phyloP scores from a whole-genome alignment of 92 coral and sea anemone species.

The Bergia puertoricense region DNA sequence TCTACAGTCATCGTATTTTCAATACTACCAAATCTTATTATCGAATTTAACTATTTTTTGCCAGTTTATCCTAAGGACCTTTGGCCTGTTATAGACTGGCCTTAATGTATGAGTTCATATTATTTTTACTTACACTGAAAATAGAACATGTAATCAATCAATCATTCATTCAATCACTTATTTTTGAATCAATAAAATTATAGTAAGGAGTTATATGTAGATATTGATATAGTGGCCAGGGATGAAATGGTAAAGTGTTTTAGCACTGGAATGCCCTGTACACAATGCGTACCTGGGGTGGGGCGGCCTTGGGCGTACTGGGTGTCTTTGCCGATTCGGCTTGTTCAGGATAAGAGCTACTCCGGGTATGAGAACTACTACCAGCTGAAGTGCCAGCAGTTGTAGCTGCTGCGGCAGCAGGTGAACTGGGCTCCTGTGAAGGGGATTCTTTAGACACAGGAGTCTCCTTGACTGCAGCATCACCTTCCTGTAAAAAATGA shows the following conservation, averaged over 20 bases:
- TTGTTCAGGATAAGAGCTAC: slow-evolving; percentile 64
- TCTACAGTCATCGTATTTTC: too few relatives aligned
- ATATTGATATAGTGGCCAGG: neutral
- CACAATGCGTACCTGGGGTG: slow-evolving; percentile 9
- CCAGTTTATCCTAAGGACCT: too few relatives aligned
- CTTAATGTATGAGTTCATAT: too few relatives aligned
- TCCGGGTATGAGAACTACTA: slow-evolving; percentile 45
- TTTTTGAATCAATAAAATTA: too few relatives aligned
- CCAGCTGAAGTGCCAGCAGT: neutral
- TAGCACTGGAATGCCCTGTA: neutral
- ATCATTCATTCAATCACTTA: too few relatives aligned
- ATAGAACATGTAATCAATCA: too few relatives aligned
- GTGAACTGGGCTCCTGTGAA: slow-evolving; percentile 44
- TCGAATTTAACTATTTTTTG: too few relatives aligned
- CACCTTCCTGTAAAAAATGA: slow-evolving; percentile 36
- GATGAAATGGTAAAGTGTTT: neutral
- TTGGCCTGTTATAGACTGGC: too few relatives aligned
- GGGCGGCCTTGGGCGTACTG: neutral
- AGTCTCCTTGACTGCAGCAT: slow-evolving; percentile 27
- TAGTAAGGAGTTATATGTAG: too few relatives aligned
- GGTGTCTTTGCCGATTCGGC: slow-evolving; percentile 17
- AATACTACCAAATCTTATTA: too few relatives aligned
- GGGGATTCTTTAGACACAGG: slow-evolving; percentile 51
- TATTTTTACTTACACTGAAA: too few relatives aligned
- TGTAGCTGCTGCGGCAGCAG: slow-evolving; percentile 12